A percentile compares a stretch with the other conserved stretches of the same genome.
phyloP scores from a whole-genome alignment of 2,797 vertebrate genomes.

The Malurus leucopterus region DNA sequence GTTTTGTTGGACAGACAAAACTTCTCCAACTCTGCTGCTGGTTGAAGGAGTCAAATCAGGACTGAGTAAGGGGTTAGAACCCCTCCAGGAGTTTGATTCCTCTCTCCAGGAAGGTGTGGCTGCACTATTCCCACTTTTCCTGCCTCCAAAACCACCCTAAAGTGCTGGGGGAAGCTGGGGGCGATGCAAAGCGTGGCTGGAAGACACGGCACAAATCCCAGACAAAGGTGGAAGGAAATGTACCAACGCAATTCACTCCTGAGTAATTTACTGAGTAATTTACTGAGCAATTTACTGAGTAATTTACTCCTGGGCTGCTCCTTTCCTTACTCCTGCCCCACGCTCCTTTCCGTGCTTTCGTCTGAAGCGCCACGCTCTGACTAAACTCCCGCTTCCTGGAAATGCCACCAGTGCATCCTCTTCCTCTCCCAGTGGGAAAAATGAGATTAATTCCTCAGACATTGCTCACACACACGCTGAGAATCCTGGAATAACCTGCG shows the following conservation, averaged over 20 bases:
- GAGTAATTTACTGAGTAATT: too few relatives aligned
- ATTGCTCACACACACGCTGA: not conserved
- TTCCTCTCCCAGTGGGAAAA: not conserved
- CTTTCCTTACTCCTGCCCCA: not conserved
- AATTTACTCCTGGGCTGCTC: not conserved
- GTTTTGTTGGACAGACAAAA: not conserved
- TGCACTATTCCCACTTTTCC: conserved; percentile 10
- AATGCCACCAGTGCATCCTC: not conserved
- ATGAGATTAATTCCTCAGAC: not conserved
- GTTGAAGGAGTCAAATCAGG: not conserved
- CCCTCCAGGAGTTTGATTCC: not conserved
- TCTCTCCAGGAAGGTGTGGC: not conserved
- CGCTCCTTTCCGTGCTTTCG: not conserved
- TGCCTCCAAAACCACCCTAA: not conserved
- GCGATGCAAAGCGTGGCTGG: not conserved
- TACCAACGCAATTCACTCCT: not conserved
- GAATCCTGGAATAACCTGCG: not conserved
- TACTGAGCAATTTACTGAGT: too few relatives aligned
- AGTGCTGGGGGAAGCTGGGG: not conserved
- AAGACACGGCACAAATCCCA: not conserved
- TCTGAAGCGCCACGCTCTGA: not conserved
- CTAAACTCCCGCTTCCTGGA: not conserved
- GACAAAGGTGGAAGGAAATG: conserved; percentile 17
- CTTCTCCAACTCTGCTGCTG: not conserved
- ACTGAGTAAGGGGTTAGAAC: not conserved